phyloP scores from a whole-genome alignment of 92 coral and sea anemone species.

The Actinostola sp. region DNA sequence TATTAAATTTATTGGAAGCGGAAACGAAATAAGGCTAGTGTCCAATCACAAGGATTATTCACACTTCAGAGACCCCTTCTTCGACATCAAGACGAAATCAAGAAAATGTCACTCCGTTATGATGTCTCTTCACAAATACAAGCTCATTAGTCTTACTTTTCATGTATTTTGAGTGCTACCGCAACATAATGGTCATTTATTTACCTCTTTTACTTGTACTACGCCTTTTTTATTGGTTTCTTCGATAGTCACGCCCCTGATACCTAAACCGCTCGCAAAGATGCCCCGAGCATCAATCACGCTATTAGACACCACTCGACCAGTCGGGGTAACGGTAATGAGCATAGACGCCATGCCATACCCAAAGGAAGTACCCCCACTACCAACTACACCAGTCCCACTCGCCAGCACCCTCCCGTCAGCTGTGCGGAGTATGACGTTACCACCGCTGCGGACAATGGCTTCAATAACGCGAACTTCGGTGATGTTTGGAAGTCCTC shows the following conservation, averaged over 20 bases:
- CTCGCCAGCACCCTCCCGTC: conserved; percentile 52
- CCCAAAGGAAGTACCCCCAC: conserved; percentile 46
- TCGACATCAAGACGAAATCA: no score
- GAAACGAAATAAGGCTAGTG: no score
- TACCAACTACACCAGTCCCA: conserved; percentile 43
- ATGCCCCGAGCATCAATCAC: conserved; percentile 8
- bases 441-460: conserved; percentile 78
- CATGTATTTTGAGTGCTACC: no score
- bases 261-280: conserved; percentile 25
- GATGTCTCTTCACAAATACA: no score
- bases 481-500: conserved; percentile 86
- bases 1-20: no score
- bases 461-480: conserved; percentile 88
- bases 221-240: no score
- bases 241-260: conserved; percentile 17
- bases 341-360: conserved; percentile 20
- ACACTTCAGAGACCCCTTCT: no score
- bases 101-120: no score
- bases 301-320: background rate
- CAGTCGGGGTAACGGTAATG: conserved; percentile 17
- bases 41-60: no score
- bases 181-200: no score
- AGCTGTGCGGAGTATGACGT: conserved; percentile 67
- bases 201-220: no score
- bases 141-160: no score